These are phyloP conservation scores for Rambutsinella grinnellia DNA, from an alignment of 2,888 invertebrate species.

Conservation along the genomic window DNA sequence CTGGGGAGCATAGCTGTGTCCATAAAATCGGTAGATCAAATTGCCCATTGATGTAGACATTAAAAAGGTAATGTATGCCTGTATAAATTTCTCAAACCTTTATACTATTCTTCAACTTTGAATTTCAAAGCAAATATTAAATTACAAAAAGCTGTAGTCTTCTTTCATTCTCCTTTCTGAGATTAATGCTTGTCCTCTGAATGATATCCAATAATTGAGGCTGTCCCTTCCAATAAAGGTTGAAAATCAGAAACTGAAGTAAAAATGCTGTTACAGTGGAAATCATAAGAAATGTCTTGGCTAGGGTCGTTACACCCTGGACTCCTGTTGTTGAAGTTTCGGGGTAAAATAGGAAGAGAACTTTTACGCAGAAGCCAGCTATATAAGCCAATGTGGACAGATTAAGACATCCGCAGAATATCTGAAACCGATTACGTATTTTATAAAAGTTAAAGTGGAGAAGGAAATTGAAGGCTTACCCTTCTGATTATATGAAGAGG, in stretches of 20 bases:
- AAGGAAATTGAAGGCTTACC: no score
- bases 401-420: neutral
- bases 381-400: neutral
- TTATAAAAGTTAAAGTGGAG: neutral
- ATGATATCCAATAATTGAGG: neutral
- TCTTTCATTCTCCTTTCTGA: neutral
- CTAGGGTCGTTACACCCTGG: neutral
- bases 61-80: no score
- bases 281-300: neutral
- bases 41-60: neutral
- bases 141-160: neutral
- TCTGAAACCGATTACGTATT: neutral
- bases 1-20: no score
- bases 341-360: neutral
- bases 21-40: neutral
- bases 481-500: neutral
- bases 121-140: no score
- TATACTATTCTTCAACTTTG: no score
- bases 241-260: neutral
- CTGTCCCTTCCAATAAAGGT: neutral
- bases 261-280: neutral
- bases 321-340: neutral
- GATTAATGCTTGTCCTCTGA: neutral
- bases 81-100: no score
- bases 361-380: neutral